Conservation (phyloP, 2,797 vertebrate species). For the Delichon dasypus region DNA sequence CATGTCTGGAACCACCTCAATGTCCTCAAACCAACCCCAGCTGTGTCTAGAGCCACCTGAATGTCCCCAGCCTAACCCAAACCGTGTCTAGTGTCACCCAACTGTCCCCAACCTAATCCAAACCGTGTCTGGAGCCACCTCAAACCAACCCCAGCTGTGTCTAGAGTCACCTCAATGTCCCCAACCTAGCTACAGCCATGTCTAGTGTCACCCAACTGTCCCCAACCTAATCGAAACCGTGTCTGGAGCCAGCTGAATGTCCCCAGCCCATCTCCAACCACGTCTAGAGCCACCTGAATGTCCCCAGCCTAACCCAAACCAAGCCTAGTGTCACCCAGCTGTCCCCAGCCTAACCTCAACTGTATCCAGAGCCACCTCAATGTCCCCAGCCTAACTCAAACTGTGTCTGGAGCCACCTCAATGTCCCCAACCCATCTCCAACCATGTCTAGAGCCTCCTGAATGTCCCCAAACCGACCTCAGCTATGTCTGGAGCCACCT, state of each 20-base stretch:
- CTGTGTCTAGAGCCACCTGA: fast-evolving
- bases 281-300: fast-evolving
- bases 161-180: too few relatives aligned
- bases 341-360: neutral
- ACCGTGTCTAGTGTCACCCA: too few relatives aligned
- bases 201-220: fast-evolving
- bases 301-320: fast-evolving
- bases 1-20: too few relatives aligned
- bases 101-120: neutral
- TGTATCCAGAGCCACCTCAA: fast-evolving
- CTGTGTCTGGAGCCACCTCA: fast-evolving
- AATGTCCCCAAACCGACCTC: too few relatives aligned
- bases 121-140: too few relatives aligned
- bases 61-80: neutral
- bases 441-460: fast-evolving
- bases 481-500: too few relatives aligned
- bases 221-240: neutral
- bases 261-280: fast-evolving
- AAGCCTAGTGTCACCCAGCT: fast-evolving
- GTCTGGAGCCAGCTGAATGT: fast-evolving
- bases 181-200: too few relatives aligned
- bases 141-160: fast-evolving
- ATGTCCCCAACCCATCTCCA: neutral
- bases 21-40: too few relatives aligned
- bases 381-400: fast-evolving